These are phyloP conservation scores for Rhizoglyphus robini DNA, from an alignment of 1,140 invertebrate genomes.

Conservation along the genomic window DNA sequence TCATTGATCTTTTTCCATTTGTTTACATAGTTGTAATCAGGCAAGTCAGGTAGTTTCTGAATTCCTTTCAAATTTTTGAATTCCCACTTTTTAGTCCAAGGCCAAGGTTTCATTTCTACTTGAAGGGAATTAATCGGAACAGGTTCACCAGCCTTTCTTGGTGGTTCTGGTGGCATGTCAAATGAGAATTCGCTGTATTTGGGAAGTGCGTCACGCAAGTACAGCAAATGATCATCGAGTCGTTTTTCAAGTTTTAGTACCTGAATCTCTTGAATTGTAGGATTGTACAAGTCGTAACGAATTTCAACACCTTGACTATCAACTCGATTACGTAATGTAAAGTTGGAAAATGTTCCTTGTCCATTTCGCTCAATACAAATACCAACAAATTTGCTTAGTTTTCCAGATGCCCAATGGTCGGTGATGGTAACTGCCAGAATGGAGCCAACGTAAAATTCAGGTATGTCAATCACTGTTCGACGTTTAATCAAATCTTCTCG, in stretches of 20 bases:
- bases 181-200: constrained; percentile 86
- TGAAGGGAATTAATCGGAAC: constrained; percentile 76
- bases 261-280: constrained; percentile 74
- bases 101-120: constrained; percentile 67
- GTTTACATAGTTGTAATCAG: constrained; percentile 43
- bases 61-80: constrained; percentile 50
- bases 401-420: constrained; percentile 69
- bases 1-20: constrained; percentile 45
- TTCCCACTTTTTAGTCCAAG: constrained; percentile 77
- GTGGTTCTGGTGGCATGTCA: constrained; percentile 71
- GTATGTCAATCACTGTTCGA: constrained; percentile 65
- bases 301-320: constrained; percentile 72
- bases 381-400: constrained; percentile 79
- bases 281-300: constrained; percentile 83
- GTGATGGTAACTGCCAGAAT: constrained; percentile 80
- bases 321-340: constrained; percentile 80
- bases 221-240: constrained; percentile 73
- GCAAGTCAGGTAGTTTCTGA: constrained; percentile 20
- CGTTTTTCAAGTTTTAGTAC: constrained; percentile 80
- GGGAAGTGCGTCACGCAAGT: constrained; percentile 78
- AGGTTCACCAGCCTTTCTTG: constrained; percentile 51
- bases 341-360: constrained; percentile 62
- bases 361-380: constrained; percentile 78
- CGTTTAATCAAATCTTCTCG: constrained; percentile 81
- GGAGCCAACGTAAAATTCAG: constrained; percentile 51